Base-by-base conservation (phyloP, 37 sponge, comb jelly and placozoan genomes). In the Aplysina aerophoba region DNA sequence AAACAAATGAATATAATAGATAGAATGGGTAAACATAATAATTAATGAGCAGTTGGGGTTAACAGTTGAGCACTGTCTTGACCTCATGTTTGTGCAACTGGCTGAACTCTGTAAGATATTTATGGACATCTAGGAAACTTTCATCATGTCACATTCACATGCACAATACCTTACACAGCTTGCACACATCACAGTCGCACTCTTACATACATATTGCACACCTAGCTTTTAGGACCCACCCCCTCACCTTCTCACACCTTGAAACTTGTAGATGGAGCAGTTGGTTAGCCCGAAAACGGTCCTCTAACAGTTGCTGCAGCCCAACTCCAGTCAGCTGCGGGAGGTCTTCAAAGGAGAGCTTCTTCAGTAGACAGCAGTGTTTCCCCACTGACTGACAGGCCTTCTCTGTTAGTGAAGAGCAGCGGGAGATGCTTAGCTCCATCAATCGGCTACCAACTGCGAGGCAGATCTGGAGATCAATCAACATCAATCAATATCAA, bases 381-480 rank as follows among this genome's bases (percentile, higher is more conserved):
- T 83, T 71, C 12, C 88, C 72, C 38, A 92, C 83, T 39, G 87
- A 77, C 54, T 62, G 30, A 72, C 90, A 87, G 38, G 81, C 33
- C 36, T 54, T 27, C 55, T 95, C 88, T 30, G 93, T 95, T 37
- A 95, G 68, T 11, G 40, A 31, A 20, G 73, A 12, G 85, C 95
- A 95, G 83, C 59, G 84, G 3, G 92, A 91, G 20, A 95, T 8
- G 25, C 89, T 85, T n/a, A 95, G 79, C 11, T 88, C 74, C 16
- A 60, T 63, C 33, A 95, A 62, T n/a, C 63, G 71, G 35, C 20
- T 8, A 15, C 93, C 95, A 81, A 62, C 53, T 4, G 55, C 22
- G 15, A 25, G 54, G 39, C 85, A 84, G 31, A 95, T 86, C 95
- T 95, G 65, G 22, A 63, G 22, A 36, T n/a, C 50, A 59, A 35